These are phyloP conservation scores for Symphodus melops DNA, from an alignment of 2,113 vertebrate species.

Conservation along the genomic window DNA sequence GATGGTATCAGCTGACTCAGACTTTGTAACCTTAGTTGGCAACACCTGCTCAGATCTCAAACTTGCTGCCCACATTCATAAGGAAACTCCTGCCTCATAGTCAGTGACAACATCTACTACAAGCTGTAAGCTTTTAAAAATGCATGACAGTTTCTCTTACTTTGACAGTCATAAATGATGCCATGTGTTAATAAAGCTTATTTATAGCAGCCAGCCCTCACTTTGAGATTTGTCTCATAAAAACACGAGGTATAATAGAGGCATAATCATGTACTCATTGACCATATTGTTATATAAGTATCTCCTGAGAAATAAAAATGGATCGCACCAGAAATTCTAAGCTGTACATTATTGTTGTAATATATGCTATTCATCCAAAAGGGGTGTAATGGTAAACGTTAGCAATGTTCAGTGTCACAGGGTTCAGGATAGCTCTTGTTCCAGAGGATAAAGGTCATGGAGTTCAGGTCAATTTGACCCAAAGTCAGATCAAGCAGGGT, in stretches of 20 bases:
- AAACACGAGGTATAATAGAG: no score
- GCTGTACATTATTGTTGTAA: background rate
- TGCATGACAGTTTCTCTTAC: background rate
- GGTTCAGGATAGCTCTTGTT: background rate
- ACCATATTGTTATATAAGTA: background rate
- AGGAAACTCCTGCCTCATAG: background rate
- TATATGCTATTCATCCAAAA: constrained; percentile 16
- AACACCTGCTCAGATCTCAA: constrained; percentile 2
- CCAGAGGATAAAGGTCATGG: constrained; percentile 9
- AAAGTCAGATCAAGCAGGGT: background rate
- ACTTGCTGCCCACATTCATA: constrained; percentile 1
- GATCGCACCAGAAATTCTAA: no score
- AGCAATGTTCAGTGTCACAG: constrained; percentile 8
- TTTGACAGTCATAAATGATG: background rate
- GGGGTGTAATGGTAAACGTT: constrained; percentile 13
- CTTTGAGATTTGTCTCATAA: no score
- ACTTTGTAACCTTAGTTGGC: constrained; percentile 24
- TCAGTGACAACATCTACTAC: background rate
- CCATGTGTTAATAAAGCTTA: no score
- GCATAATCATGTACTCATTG: background rate
- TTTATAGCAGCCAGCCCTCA: background rate
- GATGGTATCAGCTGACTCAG: constrained; percentile 30
- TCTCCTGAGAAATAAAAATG: no score
- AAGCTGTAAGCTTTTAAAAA: background rate
- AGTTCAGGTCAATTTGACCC: constrained; percentile 9